Evolutionary conservation across 2,797 vertebrate genomes (phyloP).

Genomic region (Poecilia wingei): DNA sequence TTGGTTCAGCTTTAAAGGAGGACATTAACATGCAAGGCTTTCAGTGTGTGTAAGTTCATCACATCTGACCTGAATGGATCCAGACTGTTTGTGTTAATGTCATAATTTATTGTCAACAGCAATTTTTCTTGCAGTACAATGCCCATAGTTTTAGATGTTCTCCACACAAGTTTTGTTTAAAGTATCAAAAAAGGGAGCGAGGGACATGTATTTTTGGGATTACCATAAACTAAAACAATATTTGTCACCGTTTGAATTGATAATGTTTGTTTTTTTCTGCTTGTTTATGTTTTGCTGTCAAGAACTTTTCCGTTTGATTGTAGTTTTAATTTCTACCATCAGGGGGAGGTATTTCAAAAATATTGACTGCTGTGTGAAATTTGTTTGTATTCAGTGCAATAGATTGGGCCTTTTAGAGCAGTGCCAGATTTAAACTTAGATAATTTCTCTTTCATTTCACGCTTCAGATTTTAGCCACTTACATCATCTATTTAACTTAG

Average conservation of each 20-base stretch:
- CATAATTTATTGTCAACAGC: neutral
- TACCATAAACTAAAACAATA: neutral
- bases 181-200: neutral
- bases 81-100: neutral
- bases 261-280: neutral
- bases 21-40: slow-evolving; percentile 1
- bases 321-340: neutral
- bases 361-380: neutral
- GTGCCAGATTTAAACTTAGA: neutral
- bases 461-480: neutral
- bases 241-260: neutral
- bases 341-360: neutral
- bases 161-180: neutral
- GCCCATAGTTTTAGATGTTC: neutral
- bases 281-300: neutral
- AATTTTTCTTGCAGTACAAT: neutral
- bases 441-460: neutral
- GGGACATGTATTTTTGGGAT: neutral
- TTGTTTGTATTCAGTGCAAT: neutral
- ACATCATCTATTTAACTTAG: neutral
- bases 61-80: neutral
- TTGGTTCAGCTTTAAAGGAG: neutral
- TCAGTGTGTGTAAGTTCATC: neutral
- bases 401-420: neutral
- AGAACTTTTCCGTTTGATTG: neutral